phyloP scores from a whole-genome alignment of 1,140 invertebrate species.

The Heliconius nattereri region DNA sequence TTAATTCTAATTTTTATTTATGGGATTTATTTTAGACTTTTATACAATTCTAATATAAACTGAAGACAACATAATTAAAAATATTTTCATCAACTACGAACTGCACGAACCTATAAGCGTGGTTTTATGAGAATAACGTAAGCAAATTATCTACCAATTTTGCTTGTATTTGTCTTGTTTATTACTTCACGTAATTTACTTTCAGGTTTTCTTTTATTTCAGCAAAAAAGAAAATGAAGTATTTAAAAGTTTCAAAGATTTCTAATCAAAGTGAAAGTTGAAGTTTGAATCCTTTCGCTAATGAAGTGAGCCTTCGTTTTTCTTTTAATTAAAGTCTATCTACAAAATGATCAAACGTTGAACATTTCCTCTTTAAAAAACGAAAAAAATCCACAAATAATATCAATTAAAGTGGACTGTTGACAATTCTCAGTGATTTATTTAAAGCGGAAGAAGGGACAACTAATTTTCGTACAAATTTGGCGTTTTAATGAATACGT shows the following conservation, averaged over 20 bases:
- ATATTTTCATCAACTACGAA: no score
- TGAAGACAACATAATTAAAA: no score
- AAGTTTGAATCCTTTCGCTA: neutral
- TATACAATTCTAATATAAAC: no score
- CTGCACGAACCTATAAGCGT: no score
- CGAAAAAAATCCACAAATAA: neutral
- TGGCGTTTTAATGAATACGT: constrained; percentile 30
- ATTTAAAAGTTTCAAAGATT: constrained; percentile 6
- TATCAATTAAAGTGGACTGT: neutral
- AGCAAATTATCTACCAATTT: neutral
- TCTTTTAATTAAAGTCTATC: constrained; percentile 4
- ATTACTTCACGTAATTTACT: neutral
- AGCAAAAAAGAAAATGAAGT: neutral
- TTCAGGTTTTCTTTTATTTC: neutral
- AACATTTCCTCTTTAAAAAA: neutral
- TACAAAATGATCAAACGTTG: neutral
- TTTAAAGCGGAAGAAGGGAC: constrained; percentile 18
- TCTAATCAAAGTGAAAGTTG: constrained; percentile 19
- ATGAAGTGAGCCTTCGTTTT: constrained; percentile 9
- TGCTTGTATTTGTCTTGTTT: neutral
- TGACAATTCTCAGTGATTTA: neutral
- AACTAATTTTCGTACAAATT: constrained; percentile 24
- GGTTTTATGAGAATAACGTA: neutral
- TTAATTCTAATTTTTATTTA: neutral
- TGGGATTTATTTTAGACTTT: neutral